Evolutionary conservation across 1,140 invertebrate genomes (phyloP).

Genomic region (Scaptomyza montana): DNA sequence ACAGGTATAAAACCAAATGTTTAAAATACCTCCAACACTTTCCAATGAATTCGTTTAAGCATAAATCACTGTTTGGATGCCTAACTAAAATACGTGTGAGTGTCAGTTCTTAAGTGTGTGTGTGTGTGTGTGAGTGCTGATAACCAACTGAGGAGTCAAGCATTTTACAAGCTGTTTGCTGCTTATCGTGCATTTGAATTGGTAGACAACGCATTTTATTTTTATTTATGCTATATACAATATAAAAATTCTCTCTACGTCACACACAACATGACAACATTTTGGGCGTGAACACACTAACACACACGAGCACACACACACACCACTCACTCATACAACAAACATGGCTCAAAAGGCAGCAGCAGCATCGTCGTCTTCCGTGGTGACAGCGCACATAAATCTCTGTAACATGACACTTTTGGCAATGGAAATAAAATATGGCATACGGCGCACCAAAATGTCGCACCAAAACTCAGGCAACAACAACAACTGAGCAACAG

Average conservation of each 20-base stretch:
- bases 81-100: conserved; percentile 29
- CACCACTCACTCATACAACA: conserved; percentile 28
- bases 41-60: conserved; percentile 49
- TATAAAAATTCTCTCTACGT: conserved; percentile 60
- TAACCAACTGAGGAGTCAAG: conserved; percentile 67
- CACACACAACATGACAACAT: conserved; percentile 78
- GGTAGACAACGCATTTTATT: conserved; percentile 68
- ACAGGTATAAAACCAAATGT: conserved; percentile 23
- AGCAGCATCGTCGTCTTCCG: conserved; percentile 19
- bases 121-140: conserved; percentile 44
- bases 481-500: conserved; percentile 34
- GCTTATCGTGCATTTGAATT: conserved; percentile 75
- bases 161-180: conserved; percentile 40
- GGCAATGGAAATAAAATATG: conserved; percentile 84
- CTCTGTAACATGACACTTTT: conserved; percentile 84
- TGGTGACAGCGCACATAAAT: conserved; percentile 81
- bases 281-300: conserved; percentile 72
- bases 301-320: conserved; percentile 28
- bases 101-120: conserved; percentile 12
- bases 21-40: conserved; percentile 46
- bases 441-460: conserved; percentile 79
- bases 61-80: conserved; percentile 66
- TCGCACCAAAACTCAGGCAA: conserved; percentile 59
- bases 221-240: conserved; percentile 19
- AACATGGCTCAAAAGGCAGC: conserved; percentile 58